Evolutionary conservation across 1,140 invertebrate genomes (phyloP).

Genomic region (Diprion similis): DNA sequence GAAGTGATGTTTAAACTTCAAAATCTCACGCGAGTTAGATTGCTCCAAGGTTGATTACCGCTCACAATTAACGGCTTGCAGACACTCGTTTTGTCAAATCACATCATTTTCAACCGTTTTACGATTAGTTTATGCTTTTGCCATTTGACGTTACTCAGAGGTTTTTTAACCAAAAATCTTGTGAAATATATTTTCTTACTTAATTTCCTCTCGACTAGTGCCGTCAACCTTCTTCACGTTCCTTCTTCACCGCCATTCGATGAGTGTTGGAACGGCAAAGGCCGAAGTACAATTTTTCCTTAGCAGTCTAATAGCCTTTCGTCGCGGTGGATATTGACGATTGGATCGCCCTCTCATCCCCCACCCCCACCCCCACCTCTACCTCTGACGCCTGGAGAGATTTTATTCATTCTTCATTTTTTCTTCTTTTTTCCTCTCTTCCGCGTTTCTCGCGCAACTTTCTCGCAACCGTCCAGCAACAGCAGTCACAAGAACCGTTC

Average conservation of each 20-base stretch:
- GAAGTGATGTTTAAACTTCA: background rate
- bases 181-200: no score
- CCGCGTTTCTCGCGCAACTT: background rate
- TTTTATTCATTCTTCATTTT: background rate
- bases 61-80: no score
- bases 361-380: no score
- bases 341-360: background rate
- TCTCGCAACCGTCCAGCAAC: constrained; percentile 10
- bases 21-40: background rate
- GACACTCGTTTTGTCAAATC: no score
- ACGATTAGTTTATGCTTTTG: no score
- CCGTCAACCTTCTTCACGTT: background rate
- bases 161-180: no score
- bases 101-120: no score
- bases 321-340: background rate
- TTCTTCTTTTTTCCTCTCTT: background rate
- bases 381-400: no score
- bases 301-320: background rate
- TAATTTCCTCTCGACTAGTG: background rate
- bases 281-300: background rate
- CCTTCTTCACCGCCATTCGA: no score
- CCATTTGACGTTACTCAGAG: no score
- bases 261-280: background rate
- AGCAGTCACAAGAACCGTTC: background rate
- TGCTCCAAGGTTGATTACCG: no score